phyloP scores from a whole-genome alignment of 2,113 vertebrate species.

The Vulpes ferrilata region DNA sequence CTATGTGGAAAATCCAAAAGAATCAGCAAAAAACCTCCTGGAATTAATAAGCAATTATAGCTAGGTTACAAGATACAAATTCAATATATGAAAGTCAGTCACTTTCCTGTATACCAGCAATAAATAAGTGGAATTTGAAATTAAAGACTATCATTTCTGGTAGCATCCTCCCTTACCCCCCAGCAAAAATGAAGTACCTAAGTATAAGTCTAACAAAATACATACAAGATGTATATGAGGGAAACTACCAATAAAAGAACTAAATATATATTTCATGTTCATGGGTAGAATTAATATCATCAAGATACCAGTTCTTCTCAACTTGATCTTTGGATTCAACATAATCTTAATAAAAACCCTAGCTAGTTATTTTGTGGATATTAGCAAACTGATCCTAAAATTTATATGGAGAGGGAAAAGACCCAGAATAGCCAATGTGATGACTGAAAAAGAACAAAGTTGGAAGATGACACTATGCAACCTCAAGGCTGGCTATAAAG shows the following conservation, averaged over 20 bases:
- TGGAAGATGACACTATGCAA: neutral
- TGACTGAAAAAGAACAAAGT: neutral
- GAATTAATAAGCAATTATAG: neutral
- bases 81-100: neutral
- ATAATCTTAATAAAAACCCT: neutral
- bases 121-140: neutral
- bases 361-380: neutral
- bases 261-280: neutral
- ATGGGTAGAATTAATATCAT: neutral
- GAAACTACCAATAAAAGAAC: neutral
- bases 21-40: neutral
- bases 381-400: neutral
- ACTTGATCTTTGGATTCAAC: neutral
- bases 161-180: neutral
- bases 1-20: neutral
- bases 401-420: neutral
- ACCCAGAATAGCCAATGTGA: neutral
- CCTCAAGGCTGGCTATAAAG: neutral
- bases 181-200: neutral
- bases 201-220: neutral
- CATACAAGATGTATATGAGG: neutral
- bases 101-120: neutral
- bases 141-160: neutral
- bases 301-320: neutral
- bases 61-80: neutral